Percentiles rank a stretch among this genome's conserved stretches.
phyloP scores from a whole-genome alignment of 2,113 vertebrate species.

The Podarcis muralis region DNA sequence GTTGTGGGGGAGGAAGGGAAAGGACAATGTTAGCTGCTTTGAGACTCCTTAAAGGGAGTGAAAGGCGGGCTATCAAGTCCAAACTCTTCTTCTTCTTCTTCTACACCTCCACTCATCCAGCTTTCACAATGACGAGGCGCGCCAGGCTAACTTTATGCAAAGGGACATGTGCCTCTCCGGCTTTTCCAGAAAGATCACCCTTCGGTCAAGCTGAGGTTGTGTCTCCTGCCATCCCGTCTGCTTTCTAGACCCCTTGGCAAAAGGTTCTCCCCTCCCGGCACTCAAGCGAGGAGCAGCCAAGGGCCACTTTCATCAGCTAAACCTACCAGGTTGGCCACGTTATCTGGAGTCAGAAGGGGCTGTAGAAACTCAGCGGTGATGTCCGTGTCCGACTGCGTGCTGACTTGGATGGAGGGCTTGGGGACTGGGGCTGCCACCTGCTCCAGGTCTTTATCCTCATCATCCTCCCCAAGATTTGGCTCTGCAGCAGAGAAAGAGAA shows the following conservation, averaged over 20 bases:
- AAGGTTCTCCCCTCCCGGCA: no score
- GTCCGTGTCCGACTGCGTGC: conserved; percentile 86
- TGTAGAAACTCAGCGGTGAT: conserved; percentile 90
- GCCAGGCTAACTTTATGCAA: not conserved
- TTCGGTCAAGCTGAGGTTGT: not conserved
- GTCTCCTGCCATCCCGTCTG: not conserved
- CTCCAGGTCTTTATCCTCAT: conserved; percentile 93
- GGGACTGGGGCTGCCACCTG: conserved; percentile 58
- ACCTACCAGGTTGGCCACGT: conserved; percentile 90
- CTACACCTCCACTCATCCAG: not conserved
- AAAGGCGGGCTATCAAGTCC: no score
- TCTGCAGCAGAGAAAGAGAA: conserved; percentile 71
- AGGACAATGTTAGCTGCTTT: no score
- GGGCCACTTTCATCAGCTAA: no score
- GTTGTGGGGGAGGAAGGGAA: no score
- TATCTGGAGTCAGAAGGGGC: conserved; percentile 85
- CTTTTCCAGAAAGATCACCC: not conserved
- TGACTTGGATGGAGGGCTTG: conserved; percentile 74
- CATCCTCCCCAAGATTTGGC: conserved; percentile 85
- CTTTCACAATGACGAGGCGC: not conserved
- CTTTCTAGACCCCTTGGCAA: not conserved
- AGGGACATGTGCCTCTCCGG: fast-evolving
- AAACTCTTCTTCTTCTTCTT: no score
- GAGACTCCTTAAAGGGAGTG: no score
- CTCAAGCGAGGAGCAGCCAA: not conserved